phyloP scores from a whole-genome alignment of 2,888 invertebrate genomes.

The Nemotelus pantherinus region DNA sequence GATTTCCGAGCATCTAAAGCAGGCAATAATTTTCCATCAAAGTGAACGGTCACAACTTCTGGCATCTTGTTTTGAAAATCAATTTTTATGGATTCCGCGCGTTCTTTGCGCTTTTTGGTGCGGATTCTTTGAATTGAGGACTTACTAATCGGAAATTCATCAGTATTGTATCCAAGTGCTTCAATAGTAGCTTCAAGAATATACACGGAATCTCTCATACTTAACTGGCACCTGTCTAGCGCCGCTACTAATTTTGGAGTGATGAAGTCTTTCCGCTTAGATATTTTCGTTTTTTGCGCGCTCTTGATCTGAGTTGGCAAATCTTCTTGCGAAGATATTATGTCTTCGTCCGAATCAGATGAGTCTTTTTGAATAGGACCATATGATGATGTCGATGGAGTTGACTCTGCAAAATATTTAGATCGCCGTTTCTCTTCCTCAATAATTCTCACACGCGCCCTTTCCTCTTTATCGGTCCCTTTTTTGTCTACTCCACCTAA shows the following conservation, averaged over 20 bases:
- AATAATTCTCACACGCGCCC: slow-evolving; percentile 1
- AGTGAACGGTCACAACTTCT: too few species aligned
- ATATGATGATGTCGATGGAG: slow-evolving; percentile 1
- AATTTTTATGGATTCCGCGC: too few species aligned
- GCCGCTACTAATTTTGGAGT: slow-evolving; percentile 44
- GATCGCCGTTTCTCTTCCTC: slow-evolving; percentile 11
- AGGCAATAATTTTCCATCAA: too few species aligned
- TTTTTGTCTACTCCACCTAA: slow-evolving; percentile 4
- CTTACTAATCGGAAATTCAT: too few species aligned
- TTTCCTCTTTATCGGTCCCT: slow-evolving; percentile 14
- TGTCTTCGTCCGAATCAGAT: slow-evolving; percentile 9
- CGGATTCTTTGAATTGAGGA: too few species aligned
- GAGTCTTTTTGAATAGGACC: slow-evolving; percentile 13
- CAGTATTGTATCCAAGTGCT: too few species aligned
- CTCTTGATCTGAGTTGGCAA: slow-evolving; percentile 16
- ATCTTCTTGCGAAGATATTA: slow-evolving; percentile 14
- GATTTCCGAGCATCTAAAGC: too few species aligned
- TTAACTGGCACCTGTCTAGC: slow-evolving; percentile 52
- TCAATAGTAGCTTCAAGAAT: too few species aligned
- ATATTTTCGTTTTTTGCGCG: slow-evolving; percentile 2
- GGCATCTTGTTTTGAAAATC: too few species aligned
- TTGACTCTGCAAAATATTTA: slow-evolving; percentile 16
- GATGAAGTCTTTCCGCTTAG: slow-evolving; percentile 11
- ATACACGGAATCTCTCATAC: too few species aligned
- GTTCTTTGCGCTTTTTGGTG: too few species aligned